These are phyloP conservation scores for Eulemur rubriventer DNA, from an alignment of 2,797 vertebrate genomes.

Conservation along the genomic window DNA sequence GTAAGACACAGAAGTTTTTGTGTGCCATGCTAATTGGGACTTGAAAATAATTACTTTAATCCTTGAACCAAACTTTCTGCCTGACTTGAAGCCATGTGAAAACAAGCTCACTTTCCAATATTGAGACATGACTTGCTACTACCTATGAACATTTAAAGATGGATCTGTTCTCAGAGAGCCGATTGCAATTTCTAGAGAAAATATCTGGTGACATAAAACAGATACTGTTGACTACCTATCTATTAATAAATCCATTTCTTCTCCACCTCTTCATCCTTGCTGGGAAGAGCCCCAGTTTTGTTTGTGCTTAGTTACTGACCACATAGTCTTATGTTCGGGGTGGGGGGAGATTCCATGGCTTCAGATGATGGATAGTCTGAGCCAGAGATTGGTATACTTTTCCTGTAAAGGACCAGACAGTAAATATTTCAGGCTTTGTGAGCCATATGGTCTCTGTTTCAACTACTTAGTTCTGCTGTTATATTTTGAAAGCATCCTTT, in stretches of 20 bases:
- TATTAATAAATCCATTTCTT: not conserved
- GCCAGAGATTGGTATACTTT: not conserved
- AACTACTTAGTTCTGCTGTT: not conserved
- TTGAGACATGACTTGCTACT: not conserved
- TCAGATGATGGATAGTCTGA: not conserved
- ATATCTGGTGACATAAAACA: not conserved
- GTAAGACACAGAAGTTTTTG: not conserved
- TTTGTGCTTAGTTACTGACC: not conserved
- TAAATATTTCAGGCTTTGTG: not conserved
- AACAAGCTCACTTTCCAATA: not conserved
- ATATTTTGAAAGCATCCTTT: not conserved
- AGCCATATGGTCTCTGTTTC: not conserved
- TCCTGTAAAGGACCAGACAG: not conserved
- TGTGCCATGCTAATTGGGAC: too few species aligned
- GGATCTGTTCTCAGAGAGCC: not conserved
- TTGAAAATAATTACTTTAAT: not conserved
- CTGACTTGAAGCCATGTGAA: not conserved
- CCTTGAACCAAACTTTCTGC: not conserved
- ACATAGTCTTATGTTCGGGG: not conserved
- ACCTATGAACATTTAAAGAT: not conserved
- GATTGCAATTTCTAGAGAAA: slow-evolving; percentile 4
- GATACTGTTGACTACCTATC: not conserved
- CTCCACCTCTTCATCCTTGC: not conserved
- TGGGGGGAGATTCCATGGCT: not conserved
- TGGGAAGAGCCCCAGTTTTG: not conserved